These are phyloP conservation scores for Drosophila longiperda DNA, from an alignment of 2,888 invertebrate species.

Conservation along the genomic window DNA sequence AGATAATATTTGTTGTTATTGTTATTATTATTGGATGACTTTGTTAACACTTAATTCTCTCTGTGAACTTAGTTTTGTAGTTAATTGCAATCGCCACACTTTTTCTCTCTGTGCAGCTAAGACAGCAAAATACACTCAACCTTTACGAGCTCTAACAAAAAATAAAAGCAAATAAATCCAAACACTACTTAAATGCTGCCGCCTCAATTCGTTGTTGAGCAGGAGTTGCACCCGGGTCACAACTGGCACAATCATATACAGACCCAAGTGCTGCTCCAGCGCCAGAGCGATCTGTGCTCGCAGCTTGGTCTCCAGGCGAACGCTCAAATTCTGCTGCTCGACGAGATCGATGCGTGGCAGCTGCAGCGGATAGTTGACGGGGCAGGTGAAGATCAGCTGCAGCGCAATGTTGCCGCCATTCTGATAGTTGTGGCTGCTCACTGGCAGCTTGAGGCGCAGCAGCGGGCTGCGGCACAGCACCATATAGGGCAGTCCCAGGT, in stretches of 20 bases:
- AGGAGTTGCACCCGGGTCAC: conserved; percentile 62
- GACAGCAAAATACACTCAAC: conserved; percentile 58
- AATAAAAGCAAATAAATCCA: neutral
- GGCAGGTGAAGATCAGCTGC: conserved; percentile 64
- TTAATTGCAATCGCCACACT: neutral
- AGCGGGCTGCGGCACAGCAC: conserved; percentile 52
- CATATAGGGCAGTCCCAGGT: conserved; percentile 62
- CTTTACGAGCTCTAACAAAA: conserved; percentile 28
- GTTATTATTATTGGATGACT: neutral
- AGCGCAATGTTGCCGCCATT: conserved; percentile 46
- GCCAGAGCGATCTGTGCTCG: conserved; percentile 45
- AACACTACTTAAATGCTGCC: conserved; percentile 29
- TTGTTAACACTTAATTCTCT: neutral
- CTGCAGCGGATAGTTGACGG: conserved; percentile 56
- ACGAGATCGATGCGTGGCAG: conserved; percentile 55
- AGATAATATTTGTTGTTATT: neutral
- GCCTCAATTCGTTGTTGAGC: conserved; percentile 46
- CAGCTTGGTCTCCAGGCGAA: conserved; percentile 43
- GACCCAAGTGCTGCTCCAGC: conserved; percentile 58
- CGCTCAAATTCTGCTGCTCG: conserved; percentile 60
- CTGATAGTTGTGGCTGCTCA: conserved; percentile 59
- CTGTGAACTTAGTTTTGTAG: neutral
- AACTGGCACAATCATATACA: conserved; percentile 68
- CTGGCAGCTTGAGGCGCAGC: conserved; percentile 55
- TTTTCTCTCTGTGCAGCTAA: conserved; percentile 2